phyloP scores from a whole-genome alignment of 2,797 vertebrate species.

The Sitta carolinensis region DNA sequence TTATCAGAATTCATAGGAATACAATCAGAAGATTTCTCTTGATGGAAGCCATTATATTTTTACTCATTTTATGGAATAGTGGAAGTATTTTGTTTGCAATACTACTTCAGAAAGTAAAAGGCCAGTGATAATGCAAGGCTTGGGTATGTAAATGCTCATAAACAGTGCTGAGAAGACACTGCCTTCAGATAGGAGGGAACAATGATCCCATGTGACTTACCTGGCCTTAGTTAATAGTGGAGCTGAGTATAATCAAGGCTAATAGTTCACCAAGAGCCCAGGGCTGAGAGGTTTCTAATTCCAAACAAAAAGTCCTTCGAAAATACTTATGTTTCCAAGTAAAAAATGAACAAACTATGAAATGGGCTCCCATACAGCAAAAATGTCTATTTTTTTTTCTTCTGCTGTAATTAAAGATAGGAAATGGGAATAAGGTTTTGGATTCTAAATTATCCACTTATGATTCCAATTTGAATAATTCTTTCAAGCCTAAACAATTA shows the following conservation, averaged over 20 bases:
- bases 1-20: neutral
- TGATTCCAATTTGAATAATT: neutral
- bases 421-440: neutral
- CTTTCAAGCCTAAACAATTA: conserved; percentile 6
- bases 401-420: neutral
- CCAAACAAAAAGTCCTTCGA: neutral
- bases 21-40: neutral
- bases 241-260: neutral
- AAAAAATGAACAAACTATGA: neutral
- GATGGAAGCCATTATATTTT: neutral
- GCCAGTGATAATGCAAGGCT: neutral
- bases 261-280: neutral
- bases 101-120: neutral
- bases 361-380: neutral
- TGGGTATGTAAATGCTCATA: neutral
- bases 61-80: neutral
- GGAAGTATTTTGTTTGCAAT: neutral
- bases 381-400: neutral
- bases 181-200: neutral
- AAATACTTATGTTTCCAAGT: neutral
- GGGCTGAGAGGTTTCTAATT: neutral
- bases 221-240: neutral
- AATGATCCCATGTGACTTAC: neutral
- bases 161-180: neutral
- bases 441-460: neutral